Base-by-base conservation (phyloP, 2,797 vertebrate genomes). In the Pangasius larnaudii region DNA sequence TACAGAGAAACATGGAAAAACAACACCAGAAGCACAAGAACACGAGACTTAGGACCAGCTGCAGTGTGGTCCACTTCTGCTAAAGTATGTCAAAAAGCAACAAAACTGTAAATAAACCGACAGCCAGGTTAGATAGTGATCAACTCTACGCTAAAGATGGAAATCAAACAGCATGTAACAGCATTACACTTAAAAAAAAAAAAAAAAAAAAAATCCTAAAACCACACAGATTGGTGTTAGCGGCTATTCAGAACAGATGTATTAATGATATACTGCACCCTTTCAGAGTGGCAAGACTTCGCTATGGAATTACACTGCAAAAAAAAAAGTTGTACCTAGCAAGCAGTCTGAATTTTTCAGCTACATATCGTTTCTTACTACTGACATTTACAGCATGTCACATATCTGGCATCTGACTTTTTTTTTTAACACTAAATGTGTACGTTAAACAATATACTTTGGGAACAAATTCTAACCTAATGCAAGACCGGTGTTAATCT, bases 191-290 rank as follows among this genome's bases (percentile, higher is more conserved):
- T 42, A 42, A 42, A 42, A 27, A 79, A 5, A 39, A 9, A 86
- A 85, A 71, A 24, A 59, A 71, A 36, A 42, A 42, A 5, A 39
- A 9, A 58, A 11, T 27, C 16, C 86, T 91, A 91, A 69, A 87
- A 88, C 87, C 87, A 85, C 87, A 86, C 71, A 84, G 67, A 71
- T 49, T 27, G 85, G 51, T 88, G 87, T 91, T 89, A 91, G 87
- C 83, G 84, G 67, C 84, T 86, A 87, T 69, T 87, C 30, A 58
- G 83, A 86, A 86, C 85, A 53, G 80, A 85, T 18, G 61, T 51
- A 61, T 89, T 86, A 89, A 85, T 36, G 79, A 82, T 69, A 84
- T 53, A 71, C 82, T 24, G 46, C 82, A 84, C 65, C 65, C 63
- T 71, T 84, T 69, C n/a, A 36, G 84, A 80, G 65, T 58, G 74